Base-by-base conservation (phyloP, 2,888 invertebrate genomes). In the Eurois occulta region DNA sequence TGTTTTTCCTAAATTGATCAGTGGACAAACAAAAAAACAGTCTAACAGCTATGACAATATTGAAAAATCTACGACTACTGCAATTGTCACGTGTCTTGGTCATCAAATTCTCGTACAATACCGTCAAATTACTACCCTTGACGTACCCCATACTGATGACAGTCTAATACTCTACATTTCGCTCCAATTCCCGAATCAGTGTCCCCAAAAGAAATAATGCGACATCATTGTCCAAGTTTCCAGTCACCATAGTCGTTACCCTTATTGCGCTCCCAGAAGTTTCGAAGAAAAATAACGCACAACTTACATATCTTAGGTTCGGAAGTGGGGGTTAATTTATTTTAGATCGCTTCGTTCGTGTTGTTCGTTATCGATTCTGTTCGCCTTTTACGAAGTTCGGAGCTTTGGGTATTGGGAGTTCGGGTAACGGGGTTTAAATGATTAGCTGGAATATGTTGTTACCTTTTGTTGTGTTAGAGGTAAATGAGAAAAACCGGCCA, bases 201-300 rank as follows among this genome's bases (percentile, higher is more conserved):
- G 66, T 58, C 32, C 62, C 52, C 52, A 60, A 66, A 77, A 74
- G 66, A 72, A 78, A 65, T 78, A 86, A 75, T 68, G 67, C 35
- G 73, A 64, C 58, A 74, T 75, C 78, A 81, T 82, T 78, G 73
- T 69, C 83, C 72, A 86, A 89, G 87, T 88, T 85, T 77, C 69
- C 60, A 86, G 84, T 85, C 82, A 83, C 80, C 70, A 71, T 65
- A 73, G 82, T 83, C 78, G 80, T 83, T 80, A 77, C 58, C 48
- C 60, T 81, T 86, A 84, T 72, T 77, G 82, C 83, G 73, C 43
- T 76, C 74, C 72, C 67, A 66, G 73, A 91, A 92, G 83, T 91
- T 92, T 84, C 77, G 11, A 86, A 89, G 91, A 91, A 92, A 92
- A 92, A 91, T 92, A 91, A 89, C 86, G 81, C 79, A 84, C 85